A percentile compares a stretch with the other conserved stretches of the same genome.
These are phyloP conservation scores for Zonotrichia leucophrys DNA, from an alignment of 2,113 vertebrate species.

Conservation along the genomic window DNA sequence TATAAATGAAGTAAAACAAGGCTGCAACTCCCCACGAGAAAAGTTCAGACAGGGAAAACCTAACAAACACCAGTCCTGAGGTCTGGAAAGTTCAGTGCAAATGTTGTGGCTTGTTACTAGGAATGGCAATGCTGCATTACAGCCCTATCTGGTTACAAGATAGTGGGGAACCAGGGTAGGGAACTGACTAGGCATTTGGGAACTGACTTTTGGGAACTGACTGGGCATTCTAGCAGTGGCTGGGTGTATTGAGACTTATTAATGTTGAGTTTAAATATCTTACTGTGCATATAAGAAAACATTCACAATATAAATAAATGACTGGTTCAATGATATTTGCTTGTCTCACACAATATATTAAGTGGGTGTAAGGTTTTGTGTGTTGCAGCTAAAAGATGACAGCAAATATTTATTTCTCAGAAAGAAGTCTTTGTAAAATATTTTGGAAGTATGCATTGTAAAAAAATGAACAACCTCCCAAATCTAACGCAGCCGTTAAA, in stretches of 20 bases:
- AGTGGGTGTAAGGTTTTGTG: background rate
- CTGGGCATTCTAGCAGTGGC: background rate
- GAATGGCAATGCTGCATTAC: background rate
- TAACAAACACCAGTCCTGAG: background rate
- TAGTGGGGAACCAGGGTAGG: too few species aligned
- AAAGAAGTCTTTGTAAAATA: background rate
- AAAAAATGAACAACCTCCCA: background rate
- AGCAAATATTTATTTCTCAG: background rate
- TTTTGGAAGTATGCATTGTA: background rate
- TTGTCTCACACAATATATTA: background rate
- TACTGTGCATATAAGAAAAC: background rate
- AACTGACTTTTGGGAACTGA: background rate
- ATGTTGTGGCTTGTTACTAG: background rate
- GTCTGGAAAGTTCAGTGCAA: background rate
- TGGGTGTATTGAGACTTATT: background rate
- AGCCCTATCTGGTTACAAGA: background rate
- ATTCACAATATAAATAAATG: background rate
- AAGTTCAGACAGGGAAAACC: background rate
- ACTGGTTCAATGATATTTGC: background rate
- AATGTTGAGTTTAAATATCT: background rate
- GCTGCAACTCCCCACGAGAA: background rate
- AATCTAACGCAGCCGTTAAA: background rate
- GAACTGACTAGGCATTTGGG: too few species aligned
- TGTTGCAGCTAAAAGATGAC: background rate
- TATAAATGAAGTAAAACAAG: background rate